A percentile compares a stretch with the other conserved stretches of the same genome.
Evolutionary conservation across 2,113 vertebrate genomes (phyloP).

Genomic region (Malurus cyaneus): DNA sequence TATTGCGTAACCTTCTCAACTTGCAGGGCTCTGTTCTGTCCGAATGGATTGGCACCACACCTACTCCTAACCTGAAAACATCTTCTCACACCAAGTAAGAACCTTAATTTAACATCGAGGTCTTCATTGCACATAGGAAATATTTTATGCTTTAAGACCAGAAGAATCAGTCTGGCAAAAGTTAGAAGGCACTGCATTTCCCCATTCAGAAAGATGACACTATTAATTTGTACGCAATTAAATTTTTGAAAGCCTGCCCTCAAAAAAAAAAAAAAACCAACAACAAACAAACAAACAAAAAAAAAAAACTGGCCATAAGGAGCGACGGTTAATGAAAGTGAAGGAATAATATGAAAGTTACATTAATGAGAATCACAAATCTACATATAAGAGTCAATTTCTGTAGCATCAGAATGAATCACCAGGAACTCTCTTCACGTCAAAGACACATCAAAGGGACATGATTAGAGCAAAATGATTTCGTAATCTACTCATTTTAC

Average conservation of each 20-base stretch:
- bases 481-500: background rate
- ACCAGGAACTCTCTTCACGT: background rate
- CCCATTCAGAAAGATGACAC: background rate
- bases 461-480: background rate
- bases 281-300: background rate
- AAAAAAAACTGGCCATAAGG: too few species aligned
- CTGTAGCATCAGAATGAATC: background rate
- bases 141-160: background rate
- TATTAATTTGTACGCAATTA: background rate
- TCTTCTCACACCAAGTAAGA: background rate
- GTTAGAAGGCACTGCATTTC: background rate
- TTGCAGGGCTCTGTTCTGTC: background rate
- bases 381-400: background rate
- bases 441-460: accelerated
- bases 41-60: background rate
- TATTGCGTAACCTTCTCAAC: background rate
- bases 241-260: background rate
- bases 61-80: background rate
- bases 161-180: background rate
- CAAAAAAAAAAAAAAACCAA: background rate
- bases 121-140: background rate
- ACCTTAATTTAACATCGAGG: background rate
- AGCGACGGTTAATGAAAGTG: background rate
- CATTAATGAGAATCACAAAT: background rate
- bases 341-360: background rate